Conservation (phyloP, 2,888 invertebrate genomes). For the Platycheirus rosarum region DNA sequence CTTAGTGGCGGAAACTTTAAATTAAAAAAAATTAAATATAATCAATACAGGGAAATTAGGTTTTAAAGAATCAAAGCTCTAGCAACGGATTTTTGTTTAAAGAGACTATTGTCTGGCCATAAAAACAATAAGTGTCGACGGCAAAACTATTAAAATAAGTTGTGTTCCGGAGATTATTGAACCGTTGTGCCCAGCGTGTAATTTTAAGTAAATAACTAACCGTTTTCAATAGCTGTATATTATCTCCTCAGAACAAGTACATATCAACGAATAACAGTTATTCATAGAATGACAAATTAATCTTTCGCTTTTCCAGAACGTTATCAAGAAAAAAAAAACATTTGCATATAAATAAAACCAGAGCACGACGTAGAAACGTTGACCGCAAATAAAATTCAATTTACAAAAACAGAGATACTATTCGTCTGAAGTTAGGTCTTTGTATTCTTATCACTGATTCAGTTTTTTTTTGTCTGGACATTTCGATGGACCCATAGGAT, state of each 20-base stretch:
- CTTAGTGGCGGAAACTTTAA: conserved; percentile 79
- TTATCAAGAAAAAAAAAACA: neutral
- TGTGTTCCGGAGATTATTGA: neutral
- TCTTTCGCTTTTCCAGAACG: neutral
- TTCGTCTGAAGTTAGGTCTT: neutral
- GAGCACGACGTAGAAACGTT: neutral
- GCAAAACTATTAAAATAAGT: neutral
- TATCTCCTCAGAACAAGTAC: neutral
- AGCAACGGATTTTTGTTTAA: too few relatives aligned
- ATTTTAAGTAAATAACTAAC: neutral
- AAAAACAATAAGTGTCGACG: too few relatives aligned
- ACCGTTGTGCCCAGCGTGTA: neutral
- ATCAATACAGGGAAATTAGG: too few relatives aligned
- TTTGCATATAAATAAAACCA: conserved; percentile 17
- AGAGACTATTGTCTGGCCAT: too few relatives aligned
- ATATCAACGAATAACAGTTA: too few relatives aligned
- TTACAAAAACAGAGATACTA: neutral
- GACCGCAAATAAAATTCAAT: conserved; percentile 26
- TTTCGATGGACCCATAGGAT: neutral
- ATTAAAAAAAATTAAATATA: neutral
- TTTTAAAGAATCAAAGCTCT: too few relatives aligned
- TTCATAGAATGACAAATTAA: neutral
- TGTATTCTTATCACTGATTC: conserved; percentile 27
- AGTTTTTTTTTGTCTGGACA: conserved; percentile 15
- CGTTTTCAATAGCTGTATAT: conserved; percentile 2